Base-by-base conservation (phyloP, 1,140 invertebrate genomes). In the Melitaea cinxia region DNA sequence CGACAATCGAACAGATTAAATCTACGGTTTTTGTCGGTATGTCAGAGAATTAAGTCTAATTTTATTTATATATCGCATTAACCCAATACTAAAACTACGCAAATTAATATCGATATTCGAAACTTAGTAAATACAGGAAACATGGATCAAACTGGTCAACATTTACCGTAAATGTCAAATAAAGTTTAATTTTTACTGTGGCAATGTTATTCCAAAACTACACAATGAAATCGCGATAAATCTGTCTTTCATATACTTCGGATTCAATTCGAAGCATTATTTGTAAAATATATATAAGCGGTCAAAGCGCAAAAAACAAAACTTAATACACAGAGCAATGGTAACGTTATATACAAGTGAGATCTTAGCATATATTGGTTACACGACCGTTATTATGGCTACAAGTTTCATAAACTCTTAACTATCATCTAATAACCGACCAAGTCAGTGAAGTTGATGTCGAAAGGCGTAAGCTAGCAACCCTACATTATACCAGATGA, bases 401-500 rank as follows among this genome's bases (percentile, higher is more conserved):
- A 80, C 35, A 79, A 85, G 79, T 83, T 83, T 83, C 49, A 77
- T 72, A 83, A 86, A 86, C 77, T 83, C 72, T 68, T 56, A 65
- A 69, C 52, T 68, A 58, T 54, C 17, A 42, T 42, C 37, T 42
- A 42, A 42, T 53, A 15, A 53, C 69, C 71, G 77, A 78, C 71
- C 70, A 76, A 71, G 75, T 82, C 74, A 72, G 62, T 50, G 66
- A 63, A 42, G 58, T 63, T 70, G 58, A 65, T 59, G 54, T 68
- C 62, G 26, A 60, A 75, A 79, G 72, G 73, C 72, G 56, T 69
- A 75, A 78, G 75, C 79, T 85, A 82, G 83, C 83, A 85, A 80
- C 79, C 75, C 79, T 85, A 85, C 49, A 59, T 57, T 47, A 71
- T 71, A 73, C 23, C 33, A 65, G 67, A 64, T 58, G 47, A 70